Percentiles rank a stretch among this genome's conserved stretches.
Evolutionary conservation across 1,140 invertebrate species (phyloP).

Genomic region (Drosophila kurseongensis): DNA sequence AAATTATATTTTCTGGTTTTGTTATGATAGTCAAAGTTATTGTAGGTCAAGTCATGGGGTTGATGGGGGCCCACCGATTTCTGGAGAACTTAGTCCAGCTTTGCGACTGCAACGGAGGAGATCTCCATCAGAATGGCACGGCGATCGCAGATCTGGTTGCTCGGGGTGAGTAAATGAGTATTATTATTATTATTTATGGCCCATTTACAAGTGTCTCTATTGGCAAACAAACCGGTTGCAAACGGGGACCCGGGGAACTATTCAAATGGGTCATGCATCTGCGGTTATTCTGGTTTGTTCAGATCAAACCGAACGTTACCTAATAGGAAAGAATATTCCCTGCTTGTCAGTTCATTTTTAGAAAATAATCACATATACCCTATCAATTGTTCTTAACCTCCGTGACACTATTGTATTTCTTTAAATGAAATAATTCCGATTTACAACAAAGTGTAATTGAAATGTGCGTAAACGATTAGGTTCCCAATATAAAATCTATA

Average conservation of each 20-base stretch:
- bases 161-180: slow-evolving; percentile 3
- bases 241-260: not conserved
- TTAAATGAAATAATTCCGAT: no score
- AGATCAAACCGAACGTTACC: not conserved
- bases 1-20: no score
- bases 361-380: no score
- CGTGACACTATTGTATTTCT: no score
- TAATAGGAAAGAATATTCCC: no score
- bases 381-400: no score
- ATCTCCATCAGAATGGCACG: slow-evolving; percentile 4
- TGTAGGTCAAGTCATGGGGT: not conserved
- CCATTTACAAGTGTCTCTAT: not conserved
- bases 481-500: no score
- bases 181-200: slow-evolving; percentile 10
- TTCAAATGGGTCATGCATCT: slow-evolving; percentile 4
- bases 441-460: no score
- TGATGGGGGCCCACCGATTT: not conserved
- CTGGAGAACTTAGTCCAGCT: slow-evolving; percentile 1
- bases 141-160: slow-evolving; percentile 6
- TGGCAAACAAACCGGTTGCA: slow-evolving; percentile 8
- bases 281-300: not conserved
- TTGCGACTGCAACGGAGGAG: not conserved
- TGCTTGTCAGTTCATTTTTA: no score
- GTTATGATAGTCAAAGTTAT: not conserved
- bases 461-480: no score